Percentiles rank a stretch among this genome's conserved stretches.
Evolutionary conservation across 2,888 invertebrate species (phyloP).

Genomic region (Agapetus fuscipes): DNA sequence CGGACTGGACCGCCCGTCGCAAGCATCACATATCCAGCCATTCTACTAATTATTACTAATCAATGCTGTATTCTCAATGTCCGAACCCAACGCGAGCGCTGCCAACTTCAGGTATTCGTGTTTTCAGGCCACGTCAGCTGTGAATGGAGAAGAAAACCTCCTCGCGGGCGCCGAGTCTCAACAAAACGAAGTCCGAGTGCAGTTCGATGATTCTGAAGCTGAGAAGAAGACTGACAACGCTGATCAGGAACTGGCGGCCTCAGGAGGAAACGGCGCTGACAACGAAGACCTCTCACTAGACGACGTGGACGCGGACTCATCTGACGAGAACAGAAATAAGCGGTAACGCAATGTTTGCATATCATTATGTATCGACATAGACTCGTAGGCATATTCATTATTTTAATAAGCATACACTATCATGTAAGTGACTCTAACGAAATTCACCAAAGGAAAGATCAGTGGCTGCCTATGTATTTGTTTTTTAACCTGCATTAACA

Average conservation of each 20-base stretch:
- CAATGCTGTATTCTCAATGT: conserved; percentile 5
- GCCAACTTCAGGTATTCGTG: conserved; percentile 3
- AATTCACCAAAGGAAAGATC: too few relatives aligned
- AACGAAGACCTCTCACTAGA: conserved; percentile 63
- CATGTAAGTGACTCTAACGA: too few relatives aligned
- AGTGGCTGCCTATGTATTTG: too few relatives aligned
- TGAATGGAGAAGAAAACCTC: conserved; percentile 38
- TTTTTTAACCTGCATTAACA: too few relatives aligned
- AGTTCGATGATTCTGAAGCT: conserved; percentile 38
- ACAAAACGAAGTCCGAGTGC: conserved; percentile 52
- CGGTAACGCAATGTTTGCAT: too few relatives aligned
- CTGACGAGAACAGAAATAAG: conserved; percentile 74
- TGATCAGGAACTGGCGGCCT: conserved; percentile 41
- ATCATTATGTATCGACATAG: too few relatives aligned
- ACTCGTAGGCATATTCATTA: too few relatives aligned
- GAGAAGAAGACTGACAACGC: conserved; percentile 24
- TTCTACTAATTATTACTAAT: conserved; percentile 9
- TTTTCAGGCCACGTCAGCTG: conserved; percentile 30
- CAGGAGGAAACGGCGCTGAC: conserved; percentile 52
- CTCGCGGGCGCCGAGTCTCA: conserved; percentile 50
- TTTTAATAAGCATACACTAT: too few relatives aligned
- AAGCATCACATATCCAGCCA: conserved; percentile 12
- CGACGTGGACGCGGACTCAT: conserved; percentile 57
- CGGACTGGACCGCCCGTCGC: conserved; percentile 20
- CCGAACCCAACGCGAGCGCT: too few relatives aligned